phyloP scores from a whole-genome alignment of 2,113 vertebrate genomes.

The Oenanthe melanoleuca region DNA sequence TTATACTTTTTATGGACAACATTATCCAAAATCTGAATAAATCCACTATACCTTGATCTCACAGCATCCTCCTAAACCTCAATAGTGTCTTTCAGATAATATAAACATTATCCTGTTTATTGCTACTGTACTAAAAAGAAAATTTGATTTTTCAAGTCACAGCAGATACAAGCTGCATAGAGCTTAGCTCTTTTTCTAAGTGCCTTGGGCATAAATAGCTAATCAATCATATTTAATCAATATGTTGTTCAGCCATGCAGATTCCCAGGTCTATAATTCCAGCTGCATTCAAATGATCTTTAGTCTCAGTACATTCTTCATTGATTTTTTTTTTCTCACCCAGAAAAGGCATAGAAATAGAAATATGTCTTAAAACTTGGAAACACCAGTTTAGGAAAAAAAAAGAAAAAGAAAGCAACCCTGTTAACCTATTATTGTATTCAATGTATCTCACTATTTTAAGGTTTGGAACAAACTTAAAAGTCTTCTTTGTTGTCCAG shows the following conservation, averaged over 20 bases:
- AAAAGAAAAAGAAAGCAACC: not conserved
- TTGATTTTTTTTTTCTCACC: not conserved
- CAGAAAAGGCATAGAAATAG: not conserved
- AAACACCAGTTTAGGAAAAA: not conserved
- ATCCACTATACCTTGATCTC: not conserved
- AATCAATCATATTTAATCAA: constrained; percentile 71
- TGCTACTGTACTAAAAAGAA: constrained; percentile 23
- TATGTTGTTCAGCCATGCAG: constrained; percentile 44
- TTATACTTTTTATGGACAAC: not conserved
- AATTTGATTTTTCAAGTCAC: constrained; percentile 50
- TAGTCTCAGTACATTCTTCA: not conserved
- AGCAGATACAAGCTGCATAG: constrained; percentile 31
- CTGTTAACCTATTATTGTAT: not conserved
- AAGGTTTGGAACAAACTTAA: not conserved
- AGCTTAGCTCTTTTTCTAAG: constrained; percentile 53
- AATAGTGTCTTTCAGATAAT: not conserved
- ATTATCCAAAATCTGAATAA: not conserved
- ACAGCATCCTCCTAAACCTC: not conserved
- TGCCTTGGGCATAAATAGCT: constrained; percentile 21
- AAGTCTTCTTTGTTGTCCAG: not conserved
- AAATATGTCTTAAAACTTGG: not conserved
- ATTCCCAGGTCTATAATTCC: constrained; percentile 47
- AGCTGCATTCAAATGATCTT: constrained; percentile 51
- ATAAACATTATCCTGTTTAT: constrained; percentile 43
- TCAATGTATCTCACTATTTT: not conserved